Evolutionary conservation across 2,888 invertebrate species (phyloP).

Genomic region (Acleris holmiana): DNA sequence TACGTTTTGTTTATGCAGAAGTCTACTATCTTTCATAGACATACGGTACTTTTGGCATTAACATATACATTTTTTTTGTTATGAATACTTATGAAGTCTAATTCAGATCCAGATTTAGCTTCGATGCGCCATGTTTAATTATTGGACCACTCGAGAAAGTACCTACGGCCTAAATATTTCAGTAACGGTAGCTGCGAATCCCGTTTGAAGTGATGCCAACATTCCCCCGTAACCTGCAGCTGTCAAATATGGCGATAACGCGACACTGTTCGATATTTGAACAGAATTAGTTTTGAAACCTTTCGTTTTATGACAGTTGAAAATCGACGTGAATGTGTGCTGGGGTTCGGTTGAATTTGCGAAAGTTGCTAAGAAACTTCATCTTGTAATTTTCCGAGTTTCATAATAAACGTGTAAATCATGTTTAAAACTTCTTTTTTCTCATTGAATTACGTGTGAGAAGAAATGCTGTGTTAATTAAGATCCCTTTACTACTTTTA

Average conservation of each 20-base stretch:
- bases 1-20: not conserved
- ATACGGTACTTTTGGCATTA: not conserved
- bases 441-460: not conserved
- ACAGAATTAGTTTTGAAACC: not conserved
- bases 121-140: conserved; percentile 7
- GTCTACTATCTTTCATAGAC: too few relatives aligned
- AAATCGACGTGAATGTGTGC: not conserved
- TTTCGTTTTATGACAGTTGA: not conserved
- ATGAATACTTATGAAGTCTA: not conserved
- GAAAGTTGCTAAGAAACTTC: too few relatives aligned
- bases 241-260: conserved; percentile 30
- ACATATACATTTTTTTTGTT: not conserved
- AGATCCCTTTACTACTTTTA: not conserved
- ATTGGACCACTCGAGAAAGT: conserved; percentile 14
- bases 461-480: not conserved
- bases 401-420: not conserved
- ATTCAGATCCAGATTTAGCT: not conserved
- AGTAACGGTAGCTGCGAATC: conserved; percentile 38
- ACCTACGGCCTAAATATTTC: conserved; percentile 42
- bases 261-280: conserved; percentile 19
- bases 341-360: too few relatives aligned
- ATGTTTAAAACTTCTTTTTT: not conserved
- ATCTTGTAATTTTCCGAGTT: not conserved
- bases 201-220: conserved; percentile 49
- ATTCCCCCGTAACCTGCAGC: conserved; percentile 41